phyloP scores from a whole-genome alignment of 2,888 invertebrate species.

The Lumbricus terrestris region DNA sequence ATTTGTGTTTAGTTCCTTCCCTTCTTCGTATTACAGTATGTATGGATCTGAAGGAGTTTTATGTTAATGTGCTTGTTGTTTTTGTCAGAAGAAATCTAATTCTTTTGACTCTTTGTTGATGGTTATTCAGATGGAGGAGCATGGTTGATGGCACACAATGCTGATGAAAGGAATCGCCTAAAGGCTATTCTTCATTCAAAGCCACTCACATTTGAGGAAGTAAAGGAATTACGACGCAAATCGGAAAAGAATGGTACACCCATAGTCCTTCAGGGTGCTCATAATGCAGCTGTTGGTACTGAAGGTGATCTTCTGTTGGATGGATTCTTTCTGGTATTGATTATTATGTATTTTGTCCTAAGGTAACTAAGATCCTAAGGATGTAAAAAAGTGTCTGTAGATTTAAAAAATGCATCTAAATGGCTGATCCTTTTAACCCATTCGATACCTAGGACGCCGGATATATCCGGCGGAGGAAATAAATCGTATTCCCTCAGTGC shows the following conservation, averaged over 20 bases:
- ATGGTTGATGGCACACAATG: slow-evolving; percentile 55
- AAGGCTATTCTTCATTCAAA: slow-evolving; percentile 55
- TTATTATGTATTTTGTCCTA: not conserved
- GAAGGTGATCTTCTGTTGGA: slow-evolving; percentile 47
- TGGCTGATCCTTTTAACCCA: too few relatives aligned
- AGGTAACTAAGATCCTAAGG: not conserved
- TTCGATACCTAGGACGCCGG: too few relatives aligned
- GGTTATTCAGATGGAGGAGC: slow-evolving; percentile 50
- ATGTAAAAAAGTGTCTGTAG: not conserved
- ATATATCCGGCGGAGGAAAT: too few relatives aligned
- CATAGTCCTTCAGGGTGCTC: slow-evolving; percentile 25
- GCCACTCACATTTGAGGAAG: slow-evolving; percentile 52
- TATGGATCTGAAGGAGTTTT: not conserved
- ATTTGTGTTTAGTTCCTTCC: too few relatives aligned
- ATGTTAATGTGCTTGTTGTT: not conserved
- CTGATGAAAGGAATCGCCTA: slow-evolving; percentile 53
- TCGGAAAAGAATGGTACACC: slow-evolving; percentile 42
- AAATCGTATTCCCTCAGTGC: too few relatives aligned
- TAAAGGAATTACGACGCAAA: slow-evolving; percentile 50
- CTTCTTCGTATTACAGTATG: not conserved
- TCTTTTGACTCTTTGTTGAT: not conserved
- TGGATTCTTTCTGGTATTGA: slow-evolving; percentile 56
- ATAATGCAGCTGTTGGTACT: slow-evolving; percentile 41
- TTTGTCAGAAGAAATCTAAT: not conserved
- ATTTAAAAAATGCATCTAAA: not conserved